A percentile compares a stretch with the other conserved stretches of the same genome.
phyloP scores from a whole-genome alignment of 1,140 invertebrate genomes.

The Lanistes nyassanus region DNA sequence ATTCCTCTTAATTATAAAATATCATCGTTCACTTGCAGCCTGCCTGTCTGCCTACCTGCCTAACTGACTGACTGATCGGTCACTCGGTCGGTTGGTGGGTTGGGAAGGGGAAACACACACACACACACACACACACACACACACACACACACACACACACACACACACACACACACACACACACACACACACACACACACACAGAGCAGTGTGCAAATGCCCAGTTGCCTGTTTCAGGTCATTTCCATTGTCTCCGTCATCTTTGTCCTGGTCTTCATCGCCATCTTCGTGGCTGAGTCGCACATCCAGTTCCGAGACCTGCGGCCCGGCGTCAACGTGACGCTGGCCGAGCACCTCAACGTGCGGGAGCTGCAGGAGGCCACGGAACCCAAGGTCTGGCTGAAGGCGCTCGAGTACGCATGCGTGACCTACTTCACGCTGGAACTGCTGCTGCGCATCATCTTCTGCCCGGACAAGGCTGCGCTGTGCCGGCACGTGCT shows the following conservation, averaged over 20 bases:
- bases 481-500: conserved; percentile 62
- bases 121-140: conserved; percentile 9
- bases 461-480: conserved; percentile 62
- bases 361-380: conserved; percentile 41
- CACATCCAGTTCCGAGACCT: conserved; percentile 46
- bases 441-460: conserved; percentile 62
- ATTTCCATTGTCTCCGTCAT: conserved; percentile 96
- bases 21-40: no score
- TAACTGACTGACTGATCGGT: background rate
- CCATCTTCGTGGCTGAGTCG: conserved; percentile 56
- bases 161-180: conserved; percentile 11
- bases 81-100: background rate
- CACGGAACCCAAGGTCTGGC: conserved; percentile 43
- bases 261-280: conserved; percentile 72
- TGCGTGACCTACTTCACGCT: conserved; percentile 67
- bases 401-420: conserved; percentile 50
- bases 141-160: conserved; percentile 19
- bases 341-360: conserved; percentile 15
- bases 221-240: conserved; percentile 75
- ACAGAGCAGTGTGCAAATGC: background rate
- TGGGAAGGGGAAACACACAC: background rate
- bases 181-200: background rate
- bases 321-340: conserved; percentile 17
- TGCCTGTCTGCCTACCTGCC: background rate
- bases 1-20: no score